Conservation (phyloP, 2,888 invertebrate species). For the Xanthostigma xanthostigma region DNA sequence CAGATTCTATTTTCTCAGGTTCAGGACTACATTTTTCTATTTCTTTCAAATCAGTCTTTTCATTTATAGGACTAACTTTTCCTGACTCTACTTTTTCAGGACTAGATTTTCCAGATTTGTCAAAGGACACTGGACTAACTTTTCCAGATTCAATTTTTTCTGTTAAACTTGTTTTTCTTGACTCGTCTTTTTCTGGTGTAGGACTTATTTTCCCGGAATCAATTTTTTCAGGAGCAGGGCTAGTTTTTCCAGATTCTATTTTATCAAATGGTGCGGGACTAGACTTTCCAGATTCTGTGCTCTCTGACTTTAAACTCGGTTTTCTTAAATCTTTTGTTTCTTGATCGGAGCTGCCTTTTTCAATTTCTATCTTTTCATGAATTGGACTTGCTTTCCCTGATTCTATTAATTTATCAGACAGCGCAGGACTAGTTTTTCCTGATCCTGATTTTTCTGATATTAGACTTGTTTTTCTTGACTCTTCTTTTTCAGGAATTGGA, state of each 20-base stretch:
- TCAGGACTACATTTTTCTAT: conserved; percentile 2
- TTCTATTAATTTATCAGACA: neutral
- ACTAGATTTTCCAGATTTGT: neutral
- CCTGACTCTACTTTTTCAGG: neutral
- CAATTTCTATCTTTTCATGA: neutral
- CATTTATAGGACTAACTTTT: neutral
- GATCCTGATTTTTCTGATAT: neutral
- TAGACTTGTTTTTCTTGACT: conserved; percentile 4
- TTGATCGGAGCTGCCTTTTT: neutral
- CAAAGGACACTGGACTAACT: conserved; percentile 19
- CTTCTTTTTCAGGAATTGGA: conserved; percentile 2
- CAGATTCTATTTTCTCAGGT: conserved; percentile 2
- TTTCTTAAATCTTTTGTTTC: conserved; percentile 8
- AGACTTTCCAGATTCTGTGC: neutral
- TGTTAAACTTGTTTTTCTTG: conserved; percentile 3
- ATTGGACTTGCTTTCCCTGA: neutral
- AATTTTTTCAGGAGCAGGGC: conserved; percentile 4
- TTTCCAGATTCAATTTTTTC: conserved; percentile 32
- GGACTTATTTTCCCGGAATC: conserved; percentile 1
- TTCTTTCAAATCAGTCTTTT: neutral
- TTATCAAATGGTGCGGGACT: neutral
- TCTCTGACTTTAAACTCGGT: neutral
- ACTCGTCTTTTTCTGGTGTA: conserved; percentile 2
- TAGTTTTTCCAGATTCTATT: conserved; percentile 4
- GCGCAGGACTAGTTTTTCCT: neutral